Percentiles rank a stretch among this genome's conserved stretches.
These are phyloP conservation scores for Drosophila leontia DNA, from an alignment of 1,140 invertebrate species.

Conservation along the genomic window DNA sequence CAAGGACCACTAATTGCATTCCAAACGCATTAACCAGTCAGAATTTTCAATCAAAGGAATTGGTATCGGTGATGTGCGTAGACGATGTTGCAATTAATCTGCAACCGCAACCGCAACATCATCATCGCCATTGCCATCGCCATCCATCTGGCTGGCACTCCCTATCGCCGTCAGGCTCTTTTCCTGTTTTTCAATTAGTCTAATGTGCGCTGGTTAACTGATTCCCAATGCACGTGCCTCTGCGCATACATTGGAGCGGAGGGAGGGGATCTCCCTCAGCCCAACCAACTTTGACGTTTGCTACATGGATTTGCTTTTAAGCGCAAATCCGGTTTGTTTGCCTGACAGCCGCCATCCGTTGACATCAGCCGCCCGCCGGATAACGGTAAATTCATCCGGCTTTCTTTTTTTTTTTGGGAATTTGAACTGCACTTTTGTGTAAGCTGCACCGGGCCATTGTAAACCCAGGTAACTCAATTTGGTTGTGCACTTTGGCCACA, in stretches of 20 bases:
- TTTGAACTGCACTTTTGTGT: conserved; percentile 15
- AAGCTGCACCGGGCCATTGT: background rate
- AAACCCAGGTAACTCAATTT: background rate
- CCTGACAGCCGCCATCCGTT: conserved; percentile 16
- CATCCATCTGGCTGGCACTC: conserved; percentile 4
- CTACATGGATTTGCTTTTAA: conserved; percentile 72
- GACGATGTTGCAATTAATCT: conserved; percentile 52
- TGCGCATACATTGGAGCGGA: background rate
- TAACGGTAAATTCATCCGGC: background rate
- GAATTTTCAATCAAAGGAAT: conserved; percentile 40
- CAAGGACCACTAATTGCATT: conserved; percentile 43
- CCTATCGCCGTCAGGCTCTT: background rate
- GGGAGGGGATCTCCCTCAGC: background rate
- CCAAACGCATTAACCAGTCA: conserved; percentile 40
- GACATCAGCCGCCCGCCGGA: background rate
- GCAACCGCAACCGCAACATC: conserved; percentile 40
- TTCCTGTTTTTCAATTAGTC: conserved; percentile 52
- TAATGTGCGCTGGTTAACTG: conserved; percentile 49
- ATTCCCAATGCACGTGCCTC: conserved; percentile 45
- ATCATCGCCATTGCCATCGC: conserved; percentile 14
- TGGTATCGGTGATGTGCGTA: conserved; percentile 8
- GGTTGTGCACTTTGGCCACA: conserved; percentile 1
- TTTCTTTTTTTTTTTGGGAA: conserved; percentile 7
- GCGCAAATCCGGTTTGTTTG: conserved; percentile 23
- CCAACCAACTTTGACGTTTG: conserved; percentile 34